Conservation (phyloP, 2,888 invertebrate genomes). For the Drosophila limbata region DNA sequence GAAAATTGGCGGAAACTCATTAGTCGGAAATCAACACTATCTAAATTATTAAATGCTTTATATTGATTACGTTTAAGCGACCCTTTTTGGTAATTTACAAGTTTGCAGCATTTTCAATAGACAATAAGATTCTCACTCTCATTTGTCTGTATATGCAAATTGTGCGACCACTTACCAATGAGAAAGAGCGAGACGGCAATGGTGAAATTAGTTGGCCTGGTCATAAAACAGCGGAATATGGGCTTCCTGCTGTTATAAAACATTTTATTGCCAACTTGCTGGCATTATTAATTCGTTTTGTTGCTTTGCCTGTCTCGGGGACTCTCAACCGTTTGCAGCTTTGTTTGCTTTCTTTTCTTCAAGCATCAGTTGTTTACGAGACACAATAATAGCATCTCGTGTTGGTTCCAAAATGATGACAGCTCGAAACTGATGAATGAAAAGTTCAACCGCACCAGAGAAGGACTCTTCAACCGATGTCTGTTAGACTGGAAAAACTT, state of each 20-base stretch:
- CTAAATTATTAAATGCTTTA: no score
- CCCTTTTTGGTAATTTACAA: not conserved
- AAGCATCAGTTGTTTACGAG: constrained; percentile 69
- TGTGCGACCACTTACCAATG: constrained; percentile 20
- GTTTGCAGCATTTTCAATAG: constrained; percentile 4
- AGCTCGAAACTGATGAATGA: constrained; percentile 36
- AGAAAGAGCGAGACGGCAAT: constrained; percentile 23
- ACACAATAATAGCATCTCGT: constrained; percentile 62
- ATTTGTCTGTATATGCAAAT: constrained; percentile 48
- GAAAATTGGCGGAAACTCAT: no score
- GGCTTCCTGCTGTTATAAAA: constrained; percentile 51
- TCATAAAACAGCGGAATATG: constrained; percentile 63
- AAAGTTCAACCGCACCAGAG: constrained; percentile 26
- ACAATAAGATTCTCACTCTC: not conserved
- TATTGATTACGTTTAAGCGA: no score
- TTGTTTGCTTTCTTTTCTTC: constrained; percentile 50
- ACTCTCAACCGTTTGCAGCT: constrained; percentile 28
- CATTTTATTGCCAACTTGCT: constrained; percentile 63
- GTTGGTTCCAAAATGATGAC: constrained; percentile 62
- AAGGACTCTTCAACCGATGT: not conserved
- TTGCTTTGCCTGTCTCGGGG: constrained; percentile 27
- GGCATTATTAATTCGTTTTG: constrained; percentile 72
- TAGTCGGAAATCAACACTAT: no score
- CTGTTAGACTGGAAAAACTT: constrained; percentile 6
- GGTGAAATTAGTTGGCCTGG: constrained; percentile 67